Conservation (phyloP, 2,797 vertebrate species). For the Ibycter americanus region DNA sequence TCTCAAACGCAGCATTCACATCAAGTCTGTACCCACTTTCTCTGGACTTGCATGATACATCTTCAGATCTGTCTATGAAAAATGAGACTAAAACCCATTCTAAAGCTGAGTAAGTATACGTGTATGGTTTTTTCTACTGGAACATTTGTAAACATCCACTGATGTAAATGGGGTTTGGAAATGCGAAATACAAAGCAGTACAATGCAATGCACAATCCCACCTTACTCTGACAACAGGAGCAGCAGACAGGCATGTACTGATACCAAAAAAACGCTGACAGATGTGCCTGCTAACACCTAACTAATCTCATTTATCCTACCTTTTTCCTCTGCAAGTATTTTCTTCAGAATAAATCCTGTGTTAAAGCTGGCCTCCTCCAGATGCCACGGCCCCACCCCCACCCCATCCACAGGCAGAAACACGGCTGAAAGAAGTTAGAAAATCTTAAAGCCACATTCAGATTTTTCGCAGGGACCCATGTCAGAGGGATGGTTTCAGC, state of each 20-base stretch:
- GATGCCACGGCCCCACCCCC: background rate
- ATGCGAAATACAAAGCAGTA: background rate
- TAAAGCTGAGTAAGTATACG: background rate
- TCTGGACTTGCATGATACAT: background rate
- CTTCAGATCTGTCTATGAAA: background rate
- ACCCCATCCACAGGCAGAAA: background rate
- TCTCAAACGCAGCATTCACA: background rate
- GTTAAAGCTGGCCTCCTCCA: background rate
- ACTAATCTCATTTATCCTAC: background rate
- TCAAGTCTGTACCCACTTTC: background rate
- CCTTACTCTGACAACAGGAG: background rate
- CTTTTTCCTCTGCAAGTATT: background rate
- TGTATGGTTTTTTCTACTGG: background rate
- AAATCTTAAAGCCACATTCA: background rate
- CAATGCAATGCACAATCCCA: background rate
- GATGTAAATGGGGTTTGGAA: background rate
- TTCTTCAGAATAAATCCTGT: background rate
- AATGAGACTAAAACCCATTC: background rate
- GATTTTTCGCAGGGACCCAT: rapidly evolving
- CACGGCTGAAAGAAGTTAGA: background rate
- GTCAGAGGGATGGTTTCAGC: background rate
- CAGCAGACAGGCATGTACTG: background rate
- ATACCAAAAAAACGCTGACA: background rate
- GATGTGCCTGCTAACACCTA: background rate
- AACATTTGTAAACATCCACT: background rate